Base-by-base conservation (phyloP, 2,113 vertebrate genomes). In the Erinaceus europaeus region DNA sequence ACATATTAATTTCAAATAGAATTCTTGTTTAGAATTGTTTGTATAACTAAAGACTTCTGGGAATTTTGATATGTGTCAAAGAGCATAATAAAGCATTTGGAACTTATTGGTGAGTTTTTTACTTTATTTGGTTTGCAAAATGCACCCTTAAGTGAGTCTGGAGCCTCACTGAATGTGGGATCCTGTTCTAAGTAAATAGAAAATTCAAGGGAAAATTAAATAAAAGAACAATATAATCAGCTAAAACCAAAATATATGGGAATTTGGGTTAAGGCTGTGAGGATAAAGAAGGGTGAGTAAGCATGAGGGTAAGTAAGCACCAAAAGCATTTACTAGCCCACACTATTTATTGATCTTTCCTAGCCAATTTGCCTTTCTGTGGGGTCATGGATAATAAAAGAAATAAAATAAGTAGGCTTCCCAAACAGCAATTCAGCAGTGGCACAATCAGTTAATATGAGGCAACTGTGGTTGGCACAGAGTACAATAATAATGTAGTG, bases 101-200 rank as follows among this genome's bases (percentile, higher is more conserved):
- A 87, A 96, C 94, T 97, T 97, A 95, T 94, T 95, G 95, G 96
- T 95, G 95, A 96, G n/a, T n/a, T n/a, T 95, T 95, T 96, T 96
- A 84, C 86, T 97, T 96, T 97, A 96, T 97, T 97, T 97, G 92
- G 94, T 96, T 96, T 96, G 94, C 88, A 88, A 96, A 97, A 86
- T 90, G 65, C 90, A 96, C 86, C 92, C 78, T 92, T 96, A 90
- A 91, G 82, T 94, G 89, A 96, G 86, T 69, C 90, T 94, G 67
- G 84, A 96, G 94, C 88, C 94, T 96, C 95, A 95, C 96, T 96
- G 96, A 96, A 94, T 95, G 95, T 92, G 95, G 94, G 91, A 87
- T 95, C 94, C 88, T 90, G 76, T 88, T 90, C 94, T 95, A 81
- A 95, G 89, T 86, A 82, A 93, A 88, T 89, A 93, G 95, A 83